Evolutionary conservation across 2,888 invertebrate genomes (phyloP).

Genomic region (Plusia festucae): DNA sequence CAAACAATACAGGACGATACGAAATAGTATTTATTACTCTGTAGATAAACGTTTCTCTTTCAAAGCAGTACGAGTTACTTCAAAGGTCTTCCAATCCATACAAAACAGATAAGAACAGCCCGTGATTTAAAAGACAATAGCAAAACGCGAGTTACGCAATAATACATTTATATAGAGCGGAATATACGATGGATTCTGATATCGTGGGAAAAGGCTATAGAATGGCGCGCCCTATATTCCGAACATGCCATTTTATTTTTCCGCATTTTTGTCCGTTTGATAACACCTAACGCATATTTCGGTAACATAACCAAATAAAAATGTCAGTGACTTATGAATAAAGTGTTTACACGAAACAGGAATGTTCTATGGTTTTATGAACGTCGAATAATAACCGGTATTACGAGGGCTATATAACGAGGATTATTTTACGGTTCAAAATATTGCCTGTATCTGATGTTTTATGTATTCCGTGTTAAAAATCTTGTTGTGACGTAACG

Average conservation of each 20-base stretch:
- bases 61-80: slow-evolving; percentile 17
- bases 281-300: slow-evolving; percentile 42
- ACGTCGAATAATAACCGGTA: slow-evolving; percentile 31
- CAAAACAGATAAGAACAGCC: slow-evolving; percentile 26
- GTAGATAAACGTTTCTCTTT: slow-evolving; percentile 11
- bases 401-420: slow-evolving; percentile 3
- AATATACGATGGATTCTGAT: slow-evolving; percentile 51
- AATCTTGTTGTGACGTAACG: neutral
- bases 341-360: slow-evolving; percentile 39
- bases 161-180: slow-evolving; percentile 51
- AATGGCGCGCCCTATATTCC: slow-evolving; percentile 38
- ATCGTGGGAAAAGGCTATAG: slow-evolving; percentile 49
- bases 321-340: slow-evolving; percentile 39
- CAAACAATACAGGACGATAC: neutral
- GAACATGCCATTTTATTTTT: slow-evolving; percentile 40
- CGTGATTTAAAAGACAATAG: slow-evolving; percentile 52
- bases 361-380: slow-evolving; percentile 39
- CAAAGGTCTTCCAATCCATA: slow-evolving; percentile 21
- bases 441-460: neutral
- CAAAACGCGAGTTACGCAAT: slow-evolving; percentile 31
- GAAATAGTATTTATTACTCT: neutral
- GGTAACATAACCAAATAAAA: slow-evolving; percentile 23
- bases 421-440: slow-evolving; percentile 20
- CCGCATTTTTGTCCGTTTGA: slow-evolving; percentile 48
- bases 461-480: slow-evolving; percentile 3